Base-by-base conservation (phyloP, 2,888 invertebrate species). In the Athrips mouffetella region DNA sequence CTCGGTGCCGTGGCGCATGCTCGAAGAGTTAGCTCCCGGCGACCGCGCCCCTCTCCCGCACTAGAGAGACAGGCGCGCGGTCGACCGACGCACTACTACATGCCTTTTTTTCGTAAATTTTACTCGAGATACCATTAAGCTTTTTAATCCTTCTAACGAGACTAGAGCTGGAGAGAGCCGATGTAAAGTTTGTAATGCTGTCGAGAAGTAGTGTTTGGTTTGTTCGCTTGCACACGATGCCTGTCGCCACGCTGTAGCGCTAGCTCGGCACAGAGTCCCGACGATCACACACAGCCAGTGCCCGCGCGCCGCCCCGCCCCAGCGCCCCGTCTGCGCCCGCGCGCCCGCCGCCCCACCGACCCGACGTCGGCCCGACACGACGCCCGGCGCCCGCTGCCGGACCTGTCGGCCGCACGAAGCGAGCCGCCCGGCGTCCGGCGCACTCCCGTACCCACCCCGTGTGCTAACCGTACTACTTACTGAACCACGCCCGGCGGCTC, bases 1-100 rank as follows among this genome's bases (percentile, higher is more conserved):
- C 92, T 92, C 92, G 92, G 92, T 91, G 92, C 89, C 89, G 88
- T 88, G 89, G 89, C 89, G 92, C 92, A 92, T 92, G 91, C 91
- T 90, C 86, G 86, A 83, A 82, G 87, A 87, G 87, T 84, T 86
- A 87, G 89, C 80, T 82, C 83, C 80, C 86, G 86, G 85, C 82
- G 85, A 81, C 86, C 86, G 86, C 85, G 87, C 86, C 77, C 83
- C 85, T 84, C 84, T 83, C 85, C 81, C 76, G 69, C 59, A 72
- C 76, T 70, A 70, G 76, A 76, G 83, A 80, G 86, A 83, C 75
- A 83, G 86, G 85, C 79, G 86, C 86, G 86, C 86, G 85, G 80
- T 75, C 84, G 80, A 76, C 85, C 85, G 86, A 83, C 84, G 85
- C 85, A 85, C 84, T 83, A 85, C 83, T 81, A 85, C 81, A 85